Evolutionary conservation across 2,797 vertebrate genomes (phyloP), one percentile per base, ranked within the genome.

Genomic region (Gadopsis bispinosus): DNA sequence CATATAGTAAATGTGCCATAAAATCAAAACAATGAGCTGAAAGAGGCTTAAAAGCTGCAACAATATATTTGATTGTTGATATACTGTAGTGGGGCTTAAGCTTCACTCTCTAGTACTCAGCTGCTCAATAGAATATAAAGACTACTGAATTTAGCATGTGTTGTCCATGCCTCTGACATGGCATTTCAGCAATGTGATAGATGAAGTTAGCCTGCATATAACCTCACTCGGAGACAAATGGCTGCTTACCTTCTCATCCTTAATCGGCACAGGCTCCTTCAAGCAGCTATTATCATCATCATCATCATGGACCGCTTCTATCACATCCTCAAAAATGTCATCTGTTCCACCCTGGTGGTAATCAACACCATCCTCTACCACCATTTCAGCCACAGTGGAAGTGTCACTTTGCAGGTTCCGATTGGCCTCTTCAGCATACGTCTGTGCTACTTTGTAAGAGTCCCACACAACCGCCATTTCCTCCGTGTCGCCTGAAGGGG

Each of bases 191-290:
- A 17, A 16, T 14, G 11, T n/a, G n/a, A 48, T 8, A 7, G 33
- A 55, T 56, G 22, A 26, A 11, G 0, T 59, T 11, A 10, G 33
- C 31, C 48, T 60, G 9, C 4, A 55, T 60, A 16, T 17, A 51
- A 43, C n/a, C 35, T 75, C 20, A 59, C 19, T 43, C 5, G 53
- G n/a, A 47, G n/a, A 7, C 29, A 33, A 45, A 45, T 17, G 9
- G 14, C 17, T 20, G 4, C 83, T 81, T 53, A 90, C 90, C 83
- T 75, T 59, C 29, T 81, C 50, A 29, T 75, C 53, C 22, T 14
- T 20, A 19, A 31, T 70, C 10, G 2, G 13, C 33, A 51, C 71
- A 7, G 58, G 29, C 43, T 77, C 77, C 58, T 14, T 75, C 61
- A 41, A 22, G 50, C 55, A 61, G 53, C 39, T 26, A 1, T 55